These are phyloP conservation scores for Elysia chlorotica DNA, from an alignment of 1,140 invertebrate genomes.

Conservation along the genomic window DNA sequence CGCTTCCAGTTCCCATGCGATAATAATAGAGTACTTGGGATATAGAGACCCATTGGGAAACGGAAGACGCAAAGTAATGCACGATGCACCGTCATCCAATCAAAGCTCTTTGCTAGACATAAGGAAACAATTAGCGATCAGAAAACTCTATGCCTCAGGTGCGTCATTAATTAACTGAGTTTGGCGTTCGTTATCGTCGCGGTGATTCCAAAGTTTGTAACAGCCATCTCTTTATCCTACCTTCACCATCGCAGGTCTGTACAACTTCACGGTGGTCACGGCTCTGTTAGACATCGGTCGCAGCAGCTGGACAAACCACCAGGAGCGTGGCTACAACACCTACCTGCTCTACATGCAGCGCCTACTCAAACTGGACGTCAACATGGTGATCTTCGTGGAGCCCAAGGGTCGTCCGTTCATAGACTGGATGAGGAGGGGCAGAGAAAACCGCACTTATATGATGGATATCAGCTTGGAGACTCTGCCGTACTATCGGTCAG, in stretches of 20 bases:
- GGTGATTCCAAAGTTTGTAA: no score
- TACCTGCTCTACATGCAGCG: constrained; percentile 27
- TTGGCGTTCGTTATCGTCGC: no score
- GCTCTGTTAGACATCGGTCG: constrained; percentile 32
- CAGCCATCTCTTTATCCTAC: no score
- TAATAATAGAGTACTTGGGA: no score
- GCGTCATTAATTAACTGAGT: no score
- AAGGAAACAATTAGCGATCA: no score
- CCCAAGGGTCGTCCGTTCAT: constrained; percentile 21
- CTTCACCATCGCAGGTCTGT: constrained; percentile 14
- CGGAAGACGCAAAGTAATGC: no score
- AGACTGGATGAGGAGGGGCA: constrained; percentile 22
- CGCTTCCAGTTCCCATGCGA: no score
- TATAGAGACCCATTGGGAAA: no score
- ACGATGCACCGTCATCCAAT: no score
- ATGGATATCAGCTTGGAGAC: not conserved
- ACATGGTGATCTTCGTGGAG: constrained; percentile 30
- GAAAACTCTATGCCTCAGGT: no score
- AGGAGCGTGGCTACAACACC: constrained; percentile 13
- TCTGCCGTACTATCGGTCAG: constrained; percentile 9
- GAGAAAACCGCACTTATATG: constrained; percentile 16
- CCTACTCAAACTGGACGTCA: constrained; percentile 29
- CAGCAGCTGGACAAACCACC: constrained; percentile 12
- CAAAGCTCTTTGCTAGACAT: no score
- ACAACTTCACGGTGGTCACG: constrained; percentile 33